Evolutionary conservation across 2,888 invertebrate species (phyloP).

Genomic region (Nowickia ferox): DNA sequence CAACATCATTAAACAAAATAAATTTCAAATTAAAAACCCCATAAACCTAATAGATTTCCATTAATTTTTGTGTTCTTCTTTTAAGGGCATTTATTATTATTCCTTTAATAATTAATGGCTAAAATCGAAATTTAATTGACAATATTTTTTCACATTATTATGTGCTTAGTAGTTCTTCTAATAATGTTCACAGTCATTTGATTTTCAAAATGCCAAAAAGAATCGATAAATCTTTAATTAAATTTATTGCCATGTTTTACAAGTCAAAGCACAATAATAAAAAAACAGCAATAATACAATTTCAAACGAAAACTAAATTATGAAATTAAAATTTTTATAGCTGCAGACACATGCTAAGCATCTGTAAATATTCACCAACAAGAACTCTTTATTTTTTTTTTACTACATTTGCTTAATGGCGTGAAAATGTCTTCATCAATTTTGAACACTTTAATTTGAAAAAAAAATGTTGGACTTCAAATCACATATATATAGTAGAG

Average conservation of each 20-base stretch:
- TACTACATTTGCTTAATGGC: constrained; percentile 62
- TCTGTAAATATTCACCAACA: constrained; percentile 49
- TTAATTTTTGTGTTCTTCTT: constrained; percentile 22
- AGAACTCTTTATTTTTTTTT: constrained; percentile 1
- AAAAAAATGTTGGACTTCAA: constrained; percentile 20
- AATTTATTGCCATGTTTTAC: constrained; percentile 48
- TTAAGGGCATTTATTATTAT: constrained; percentile 70
- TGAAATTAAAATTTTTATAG: constrained; percentile 60
- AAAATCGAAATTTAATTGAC: constrained; percentile 75
- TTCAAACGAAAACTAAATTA: constrained; percentile 58
- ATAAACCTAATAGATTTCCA: constrained; percentile 3
- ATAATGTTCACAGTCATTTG: constrained; percentile 23
- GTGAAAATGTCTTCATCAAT: constrained; percentile 79
- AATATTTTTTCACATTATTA: constrained; percentile 21
- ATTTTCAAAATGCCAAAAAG: constrained; percentile 36
- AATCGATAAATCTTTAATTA: constrained; percentile 69
- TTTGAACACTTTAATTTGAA: constrained; percentile 70
- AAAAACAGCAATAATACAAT: constrained; percentile 10
- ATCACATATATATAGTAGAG: not conserved
- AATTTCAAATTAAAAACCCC: constrained; percentile 5
- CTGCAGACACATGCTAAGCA: constrained; percentile 57
- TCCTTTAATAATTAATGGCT: constrained; percentile 71
- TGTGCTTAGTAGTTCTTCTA: constrained; percentile 17
- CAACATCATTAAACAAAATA: constrained; percentile 15
- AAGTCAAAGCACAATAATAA: not conserved